Base-by-base conservation (phyloP, 2,113 vertebrate genomes). In the Prinia subflava region DNA sequence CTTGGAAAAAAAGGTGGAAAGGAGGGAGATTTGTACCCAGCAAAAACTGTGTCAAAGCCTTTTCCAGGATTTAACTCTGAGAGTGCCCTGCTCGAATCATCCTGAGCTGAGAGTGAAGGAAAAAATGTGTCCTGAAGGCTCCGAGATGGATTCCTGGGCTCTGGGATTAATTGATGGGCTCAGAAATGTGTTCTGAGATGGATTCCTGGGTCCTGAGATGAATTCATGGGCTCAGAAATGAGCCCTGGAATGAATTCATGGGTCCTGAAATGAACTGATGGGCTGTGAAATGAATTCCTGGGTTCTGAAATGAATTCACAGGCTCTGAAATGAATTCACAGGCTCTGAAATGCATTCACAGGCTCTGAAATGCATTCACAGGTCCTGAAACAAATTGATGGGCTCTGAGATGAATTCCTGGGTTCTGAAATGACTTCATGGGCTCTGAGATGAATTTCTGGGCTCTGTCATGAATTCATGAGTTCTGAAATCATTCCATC, bases 1-100 rank as follows among this genome's bases (percentile, higher is more conserved):
- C 47, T 44, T 27, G 64, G 53, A 22, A 83, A 93, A 90, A 81
- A 90, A 50, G 19, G 50, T 30, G 35, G 84, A 75, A 94, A 95
- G 11, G 50, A 85, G 41, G 33, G n/a, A 24, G 47, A 30, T 53
- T 47, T 82, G 64, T 24, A 81, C 37, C 42, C 62, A 75, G 64
- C 11, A 86, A 59, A 71, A 86, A 50, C 28, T 46, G 44, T 11
- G 63, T 49, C 20, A 55, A 84, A 90, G 46, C 70, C 24, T 57
- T 75, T 81, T 24, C 24, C 30, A 67, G 55, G 27, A 31, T 86
- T 86, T 19, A 82, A 55, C 73, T 35, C 55, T 1, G 3, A 11
- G n/a, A 56, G 55, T 9, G 44, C 37, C 64, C 53, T 67, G 71
- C 42, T 52, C 15, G 2, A 47, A 83, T 8, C 13, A 0, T 52